Conservation (phyloP, 2,888 invertebrate species). For the Ashinkailepas kermadecensis region DNA sequence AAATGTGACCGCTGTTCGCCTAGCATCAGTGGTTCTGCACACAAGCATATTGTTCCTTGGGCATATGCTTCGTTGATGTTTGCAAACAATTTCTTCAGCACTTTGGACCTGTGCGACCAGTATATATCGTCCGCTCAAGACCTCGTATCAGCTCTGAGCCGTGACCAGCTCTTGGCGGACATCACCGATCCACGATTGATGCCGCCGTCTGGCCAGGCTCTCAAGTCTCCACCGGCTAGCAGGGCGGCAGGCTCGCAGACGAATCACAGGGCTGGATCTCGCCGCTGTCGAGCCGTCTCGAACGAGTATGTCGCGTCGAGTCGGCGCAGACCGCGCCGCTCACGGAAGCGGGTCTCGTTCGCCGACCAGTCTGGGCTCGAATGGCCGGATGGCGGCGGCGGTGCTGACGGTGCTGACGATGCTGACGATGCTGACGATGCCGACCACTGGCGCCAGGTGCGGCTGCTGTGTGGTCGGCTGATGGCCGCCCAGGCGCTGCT, state of each 20-base stretch:
- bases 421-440: not conserved
- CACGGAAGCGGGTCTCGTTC: not conserved
- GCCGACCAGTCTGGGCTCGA: not conserved
- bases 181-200: not conserved
- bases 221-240: not conserved
- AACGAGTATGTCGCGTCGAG: not conserved
- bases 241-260: not conserved
- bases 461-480: not conserved
- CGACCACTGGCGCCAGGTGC: not conserved
- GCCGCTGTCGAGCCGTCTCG: not conserved
- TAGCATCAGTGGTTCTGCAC: too few species aligned
- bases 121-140: not conserved
- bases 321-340: not conserved
- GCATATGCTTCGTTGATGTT: too few species aligned
- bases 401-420: not conserved
- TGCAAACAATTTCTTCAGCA: not conserved
- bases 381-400: not conserved
- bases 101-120: not conserved
- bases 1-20: too few species aligned
- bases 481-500: slow-evolving; percentile 10
- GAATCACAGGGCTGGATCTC: too few species aligned
- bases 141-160: not conserved
- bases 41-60: too few species aligned
- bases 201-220: not conserved
- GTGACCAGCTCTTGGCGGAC: not conserved